Evolutionary conservation across 53 echinoderm and acorn worm species (phyloP).

Genomic region (Holothuria leucospilota): DNA sequence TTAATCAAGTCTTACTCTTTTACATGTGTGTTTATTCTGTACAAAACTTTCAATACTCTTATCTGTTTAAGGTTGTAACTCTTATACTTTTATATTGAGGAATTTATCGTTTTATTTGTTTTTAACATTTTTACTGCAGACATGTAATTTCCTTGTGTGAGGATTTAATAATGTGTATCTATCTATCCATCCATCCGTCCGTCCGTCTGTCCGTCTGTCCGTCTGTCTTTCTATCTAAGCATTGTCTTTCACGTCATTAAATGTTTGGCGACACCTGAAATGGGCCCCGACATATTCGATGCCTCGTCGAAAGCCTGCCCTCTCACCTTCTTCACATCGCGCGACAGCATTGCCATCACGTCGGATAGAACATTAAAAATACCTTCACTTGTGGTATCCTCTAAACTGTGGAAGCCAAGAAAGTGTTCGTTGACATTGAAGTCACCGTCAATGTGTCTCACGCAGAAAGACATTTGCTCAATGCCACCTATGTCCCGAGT

Average conservation of each 20-base stretch:
- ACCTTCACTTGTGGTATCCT: slow-evolving; percentile 17
- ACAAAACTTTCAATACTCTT: too few species aligned
- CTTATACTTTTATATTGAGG: too few species aligned
- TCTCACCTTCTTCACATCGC: slow-evolving; percentile 42
- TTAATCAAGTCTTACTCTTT: too few species aligned
- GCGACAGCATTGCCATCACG: slow-evolving; percentile 20
- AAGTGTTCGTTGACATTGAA: slow-evolving; percentile 58
- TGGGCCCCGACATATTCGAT: slow-evolving; percentile 56
- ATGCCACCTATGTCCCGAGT: slow-evolving; percentile 55
- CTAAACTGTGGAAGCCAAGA: slow-evolving; percentile 49
- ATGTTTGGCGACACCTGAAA: slow-evolving; percentile 40
- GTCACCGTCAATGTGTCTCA: slow-evolving; percentile 46
- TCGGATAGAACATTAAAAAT: slow-evolving; percentile 40
- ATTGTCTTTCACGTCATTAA: slow-evolving; percentile 28
- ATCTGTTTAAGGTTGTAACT: too few species aligned
- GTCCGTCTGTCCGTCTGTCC: too few species aligned
- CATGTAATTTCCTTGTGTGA: too few species aligned
- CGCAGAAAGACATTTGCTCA: slow-evolving; percentile 55
- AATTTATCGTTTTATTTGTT: too few species aligned
- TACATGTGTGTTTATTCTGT: too few species aligned
- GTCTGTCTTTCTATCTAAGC: too few species aligned
- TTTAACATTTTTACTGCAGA: too few species aligned
- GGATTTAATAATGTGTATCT: too few species aligned
- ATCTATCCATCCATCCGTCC: too few species aligned
- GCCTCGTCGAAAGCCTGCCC: slow-evolving; percentile 64